phyloP scores from a whole-genome alignment of 1,140 invertebrate genomes.

The Drosophila guanche region DNA sequence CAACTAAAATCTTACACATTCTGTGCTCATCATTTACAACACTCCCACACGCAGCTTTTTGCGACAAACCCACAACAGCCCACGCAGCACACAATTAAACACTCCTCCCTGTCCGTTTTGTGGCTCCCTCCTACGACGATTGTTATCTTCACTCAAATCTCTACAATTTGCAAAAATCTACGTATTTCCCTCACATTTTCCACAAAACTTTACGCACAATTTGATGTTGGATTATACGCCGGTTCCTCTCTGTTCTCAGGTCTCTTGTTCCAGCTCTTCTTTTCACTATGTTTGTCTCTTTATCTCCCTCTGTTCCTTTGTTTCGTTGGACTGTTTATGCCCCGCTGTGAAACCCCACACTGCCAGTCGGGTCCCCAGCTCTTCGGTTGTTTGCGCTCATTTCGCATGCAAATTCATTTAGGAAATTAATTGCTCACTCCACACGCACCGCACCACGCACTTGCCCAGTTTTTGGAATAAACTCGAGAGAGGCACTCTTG shows the following conservation, averaged over 20 bases:
- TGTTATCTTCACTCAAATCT: conserved; percentile 8
- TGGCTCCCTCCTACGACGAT: neutral
- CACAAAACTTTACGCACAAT: conserved; percentile 56
- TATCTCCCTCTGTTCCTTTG: neutral
- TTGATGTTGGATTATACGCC: conserved; percentile 47
- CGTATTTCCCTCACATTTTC: conserved; percentile 8
- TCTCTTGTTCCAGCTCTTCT: conserved; percentile 10
- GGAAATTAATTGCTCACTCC: conserved; percentile 80
- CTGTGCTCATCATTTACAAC: too few species aligned
- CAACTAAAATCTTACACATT: too few species aligned
- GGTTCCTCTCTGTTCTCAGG: conserved; percentile 19
- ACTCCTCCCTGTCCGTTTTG: neutral
- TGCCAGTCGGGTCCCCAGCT: conserved; percentile 15
- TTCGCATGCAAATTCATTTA: conserved; percentile 81
- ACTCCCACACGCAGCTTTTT: too few species aligned
- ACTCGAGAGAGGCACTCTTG: neutral
- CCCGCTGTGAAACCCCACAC: conserved; percentile 27
- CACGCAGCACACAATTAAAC: too few species aligned
- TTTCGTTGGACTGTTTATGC: conserved; percentile 31
- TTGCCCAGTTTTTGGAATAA: conserved; percentile 42
- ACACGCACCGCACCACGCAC: conserved; percentile 24
- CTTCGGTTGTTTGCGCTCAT: conserved; percentile 60
- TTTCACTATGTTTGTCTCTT: neutral
- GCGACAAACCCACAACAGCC: too few species aligned
- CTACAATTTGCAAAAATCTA: conserved; percentile 8